These are phyloP conservation scores for Physella acuta DNA, from an alignment of 1,140 invertebrate species.

Conservation along the genomic window DNA sequence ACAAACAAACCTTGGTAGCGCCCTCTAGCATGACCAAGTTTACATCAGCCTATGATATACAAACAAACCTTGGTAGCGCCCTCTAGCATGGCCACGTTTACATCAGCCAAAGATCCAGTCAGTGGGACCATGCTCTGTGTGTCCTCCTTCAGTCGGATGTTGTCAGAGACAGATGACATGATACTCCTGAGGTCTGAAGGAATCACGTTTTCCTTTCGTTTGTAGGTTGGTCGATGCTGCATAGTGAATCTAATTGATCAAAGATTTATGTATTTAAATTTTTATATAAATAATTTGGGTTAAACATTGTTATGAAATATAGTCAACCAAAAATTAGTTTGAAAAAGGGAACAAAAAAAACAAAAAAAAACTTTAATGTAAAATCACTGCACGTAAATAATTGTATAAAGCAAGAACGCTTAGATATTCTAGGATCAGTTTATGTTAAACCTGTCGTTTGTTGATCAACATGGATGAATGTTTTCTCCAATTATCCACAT, in stretches of 20 bases:
- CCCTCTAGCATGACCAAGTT: neutral
- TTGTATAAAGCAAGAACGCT: too few species aligned
- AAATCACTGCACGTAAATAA: too few species aligned
- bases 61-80: neutral
- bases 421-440: too few species aligned
- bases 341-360: neutral
- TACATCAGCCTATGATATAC: neutral
- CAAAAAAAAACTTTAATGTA: slow-evolving; percentile 2
- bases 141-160: slow-evolving; percentile 11
- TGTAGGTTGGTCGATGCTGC: too few species aligned
- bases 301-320: too few species aligned
- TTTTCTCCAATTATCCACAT: too few species aligned
- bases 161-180: slow-evolving; percentile 7
- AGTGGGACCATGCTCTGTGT: slow-evolving; percentile 23
- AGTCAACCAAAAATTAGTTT: neutral
- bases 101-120: slow-evolving; percentile 7
- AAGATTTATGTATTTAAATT: too few species aligned
- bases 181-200: slow-evolving; percentile 17
- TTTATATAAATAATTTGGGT: too few species aligned
- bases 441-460: too few species aligned
- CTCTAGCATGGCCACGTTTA: neutral
- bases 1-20: too few species aligned
- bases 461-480: too few species aligned
- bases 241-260: too few species aligned
- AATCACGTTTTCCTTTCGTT: neutral